Base-by-base conservation (phyloP, 1,140 invertebrate genomes). In the Formica exsecta region DNA sequence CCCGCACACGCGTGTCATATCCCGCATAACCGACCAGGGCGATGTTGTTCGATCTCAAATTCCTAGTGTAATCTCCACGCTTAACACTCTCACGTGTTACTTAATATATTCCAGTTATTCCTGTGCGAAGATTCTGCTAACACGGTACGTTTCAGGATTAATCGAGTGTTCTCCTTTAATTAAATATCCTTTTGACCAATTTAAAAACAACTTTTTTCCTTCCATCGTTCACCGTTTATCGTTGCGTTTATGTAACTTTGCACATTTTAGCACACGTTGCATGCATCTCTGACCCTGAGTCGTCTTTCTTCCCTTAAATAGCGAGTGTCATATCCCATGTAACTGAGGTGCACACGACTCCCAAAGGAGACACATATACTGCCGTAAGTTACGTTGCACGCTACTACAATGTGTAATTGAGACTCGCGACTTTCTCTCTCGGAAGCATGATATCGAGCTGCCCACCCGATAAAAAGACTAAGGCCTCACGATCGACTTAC, bases 371-470 rank as follows among this genome's bases (percentile, higher is more conserved):
- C 62, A 65, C 68, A 64, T 64, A 48, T 76, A 79, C 32, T 13
- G 62, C 87, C 76, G 86, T 87, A 68, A 89, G 66, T 68, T 57
- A 74, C 61, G 62, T 62, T 29, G n/a, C 48, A 73, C 29, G 54
- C 65, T 61, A 61, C 44, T 51, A 51, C 48, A 51, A 51, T 51
- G 48, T 83, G 75, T 89, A 90, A 90, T 89, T 86, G 87, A 51
- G 48, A 89, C 89, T 57, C 25, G 79, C 77, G 85, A 90, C 87
- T 90, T 90, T 90, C 89, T 87, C 74, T 59, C 62, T 86, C 44
- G 85, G 85, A 90, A 90, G 77, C 85, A 61, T 66, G 70, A 86
- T 83, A 86, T 74, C 57, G 32, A 65, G 66, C 71, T 48, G 87
- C 57, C 71, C 65, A 89, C 76, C 76, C 62, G 48, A 59, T 19